Evolutionary conservation across 1,140 invertebrate genomes (phyloP), one percentile per base, ranked within the genome.

Genomic region (Drosophila sturtevanti): DNA sequence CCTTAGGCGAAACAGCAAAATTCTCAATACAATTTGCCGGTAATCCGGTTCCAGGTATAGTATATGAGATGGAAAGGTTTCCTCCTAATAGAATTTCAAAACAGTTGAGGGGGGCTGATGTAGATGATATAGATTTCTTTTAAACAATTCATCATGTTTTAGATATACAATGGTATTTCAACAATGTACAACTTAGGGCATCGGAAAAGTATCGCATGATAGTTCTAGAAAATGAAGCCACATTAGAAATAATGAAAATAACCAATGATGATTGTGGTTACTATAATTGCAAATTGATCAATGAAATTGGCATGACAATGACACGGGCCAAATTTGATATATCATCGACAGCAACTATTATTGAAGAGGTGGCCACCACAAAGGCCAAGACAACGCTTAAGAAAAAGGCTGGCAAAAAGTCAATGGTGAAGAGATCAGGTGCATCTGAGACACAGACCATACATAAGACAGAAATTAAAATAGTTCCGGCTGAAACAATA

Each of bases 121-220:
- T 35, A 69, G 63, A 72, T 70, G 72, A n/a, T n/a, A n/a, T n/a
- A n/a, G 68, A 68, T 81, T 78, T 78, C 41, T 31, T 31, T 6
- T 6, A 31, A 31, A 44, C 44, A 70, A 37, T 24, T 52, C 55
- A 52, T 72, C 14, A 62, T 74, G 65, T 93, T 94, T 65, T 92
- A 95, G 96, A 97, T 93, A 95, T 98, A 71, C 95, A 96, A 77
- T 99, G 98, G 98, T 98, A 96, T 92, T 96, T 96, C 91, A 95
- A 98, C 90, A 96, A 96, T 80, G 95, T 96, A 92, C 92, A 96
- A 67, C 93, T 98, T 65, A 94, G 94, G 84, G 95, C 94, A 68
- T 95, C 95, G 22, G 94, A 95, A 65, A 95, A 95, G 90, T 93
- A 98, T 75, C 94, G 94, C 79, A 95, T 96, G 80, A 18, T 86